These are phyloP conservation scores for Tanytarsus gracilentus DNA, from an alignment of 2,888 invertebrate species.

Conservation along the genomic window DNA sequence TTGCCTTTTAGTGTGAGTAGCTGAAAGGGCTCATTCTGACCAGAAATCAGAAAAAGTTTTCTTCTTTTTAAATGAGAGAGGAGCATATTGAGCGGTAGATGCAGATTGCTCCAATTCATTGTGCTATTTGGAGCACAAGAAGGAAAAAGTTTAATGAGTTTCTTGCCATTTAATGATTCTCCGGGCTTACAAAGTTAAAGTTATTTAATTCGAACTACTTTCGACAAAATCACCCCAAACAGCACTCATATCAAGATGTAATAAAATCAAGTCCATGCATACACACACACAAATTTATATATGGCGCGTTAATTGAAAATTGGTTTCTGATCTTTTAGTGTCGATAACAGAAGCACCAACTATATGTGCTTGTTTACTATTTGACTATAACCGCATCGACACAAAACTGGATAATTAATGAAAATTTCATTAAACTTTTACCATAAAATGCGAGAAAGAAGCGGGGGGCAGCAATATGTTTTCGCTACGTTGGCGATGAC, in stretches of 20 bases:
- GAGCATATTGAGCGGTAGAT: no score
- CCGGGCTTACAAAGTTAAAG: background rate
- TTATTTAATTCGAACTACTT: background rate
- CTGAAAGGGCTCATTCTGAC: no score
- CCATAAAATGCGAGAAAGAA: no score
- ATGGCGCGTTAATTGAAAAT: slow-evolving; percentile 12
- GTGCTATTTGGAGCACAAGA: no score
- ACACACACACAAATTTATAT: background rate
- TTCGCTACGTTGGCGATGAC: background rate
- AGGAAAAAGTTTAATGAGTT: background rate
- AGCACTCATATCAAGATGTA: background rate
- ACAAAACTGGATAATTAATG: slow-evolving; percentile 22
- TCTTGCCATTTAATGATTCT: background rate
- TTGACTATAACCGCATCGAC: slow-evolving; percentile 23
- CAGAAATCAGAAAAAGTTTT: no score
- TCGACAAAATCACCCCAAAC: no score
- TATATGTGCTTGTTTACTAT: background rate
- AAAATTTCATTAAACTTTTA: slow-evolving; percentile 26
- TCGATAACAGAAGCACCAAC: background rate
- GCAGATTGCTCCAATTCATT: no score
- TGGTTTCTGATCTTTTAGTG: background rate
- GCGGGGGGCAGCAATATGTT: no score
- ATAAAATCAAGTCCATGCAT: slow-evolving; percentile 1
- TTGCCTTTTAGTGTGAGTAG: no score
- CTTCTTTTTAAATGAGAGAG: no score